Conservation (phyloP, 2,888 invertebrate genomes). For the Lycaena phlaeas region DNA sequence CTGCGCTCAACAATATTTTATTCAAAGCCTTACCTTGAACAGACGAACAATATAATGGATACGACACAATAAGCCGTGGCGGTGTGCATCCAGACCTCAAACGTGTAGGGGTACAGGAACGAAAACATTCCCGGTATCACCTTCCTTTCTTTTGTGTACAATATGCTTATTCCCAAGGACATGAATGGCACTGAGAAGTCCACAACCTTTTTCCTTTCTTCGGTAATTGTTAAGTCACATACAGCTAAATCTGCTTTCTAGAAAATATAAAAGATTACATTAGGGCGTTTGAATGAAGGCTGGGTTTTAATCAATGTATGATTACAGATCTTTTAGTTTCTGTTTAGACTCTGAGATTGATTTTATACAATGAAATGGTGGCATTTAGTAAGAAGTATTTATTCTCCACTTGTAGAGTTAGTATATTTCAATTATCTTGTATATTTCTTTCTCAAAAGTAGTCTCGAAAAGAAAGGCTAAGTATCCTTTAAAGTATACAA, state of each 20-base stretch:
- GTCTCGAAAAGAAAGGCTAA: too few species aligned
- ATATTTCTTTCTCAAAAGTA: too few species aligned
- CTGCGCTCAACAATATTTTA: neutral
- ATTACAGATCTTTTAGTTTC: too few species aligned
- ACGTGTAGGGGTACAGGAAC: slow-evolving; percentile 87
- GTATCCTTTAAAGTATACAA: too few species aligned
- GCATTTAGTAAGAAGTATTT: too few species aligned
- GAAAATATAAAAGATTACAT: too few species aligned
- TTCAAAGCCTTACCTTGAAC: slow-evolving; percentile 76
- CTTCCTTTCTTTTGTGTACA: slow-evolving; percentile 85
- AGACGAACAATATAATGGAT: slow-evolving; percentile 84
- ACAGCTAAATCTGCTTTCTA: slow-evolving; percentile 58
- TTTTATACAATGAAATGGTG: too few species aligned
- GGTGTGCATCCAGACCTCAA: slow-evolving; percentile 91
- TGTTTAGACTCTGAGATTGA: too few species aligned
- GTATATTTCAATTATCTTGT: too few species aligned
- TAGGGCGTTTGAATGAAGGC: too few species aligned
- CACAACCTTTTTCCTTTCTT: slow-evolving; percentile 87
- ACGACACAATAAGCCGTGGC: slow-evolving; percentile 88
- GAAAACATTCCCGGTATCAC: slow-evolving; percentile 86
- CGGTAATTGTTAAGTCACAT: slow-evolving; percentile 91
- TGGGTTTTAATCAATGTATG: too few species aligned
- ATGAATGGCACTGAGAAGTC: slow-evolving; percentile 98
- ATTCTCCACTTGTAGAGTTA: too few species aligned
- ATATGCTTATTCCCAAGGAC: slow-evolving; percentile 92